A percentile compares a stretch with the other conserved stretches of the same genome.
These are phyloP conservation scores for Paracyclopina nana DNA, from an alignment of 1,140 invertebrate genomes.

Conservation along the genomic window DNA sequence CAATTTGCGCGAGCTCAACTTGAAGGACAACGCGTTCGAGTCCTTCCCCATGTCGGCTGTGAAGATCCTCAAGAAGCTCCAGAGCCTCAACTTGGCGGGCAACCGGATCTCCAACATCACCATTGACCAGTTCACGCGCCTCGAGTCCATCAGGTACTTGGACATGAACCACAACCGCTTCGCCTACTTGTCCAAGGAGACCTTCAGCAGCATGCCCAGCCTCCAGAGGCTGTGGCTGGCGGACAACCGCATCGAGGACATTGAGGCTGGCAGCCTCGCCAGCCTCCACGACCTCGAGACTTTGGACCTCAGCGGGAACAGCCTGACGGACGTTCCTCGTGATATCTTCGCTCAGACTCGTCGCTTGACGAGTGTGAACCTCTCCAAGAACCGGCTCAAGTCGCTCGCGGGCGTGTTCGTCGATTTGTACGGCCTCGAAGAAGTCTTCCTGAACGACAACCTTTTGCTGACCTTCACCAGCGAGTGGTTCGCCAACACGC, in stretches of 20 bases:
- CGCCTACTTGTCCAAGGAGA: constrained; percentile 18
- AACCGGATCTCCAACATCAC: constrained; percentile 43
- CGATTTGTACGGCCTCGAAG: constrained; percentile 47
- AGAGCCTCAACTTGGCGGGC: constrained; percentile 51
- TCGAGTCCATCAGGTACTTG: constrained; percentile 22
- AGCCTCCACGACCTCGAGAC: constrained; percentile 23
- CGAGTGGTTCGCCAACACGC: constrained; percentile 54
- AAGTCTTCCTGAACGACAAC: constrained; percentile 69
- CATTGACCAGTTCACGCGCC: constrained; percentile 19
- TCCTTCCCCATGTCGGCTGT: constrained; percentile 56
- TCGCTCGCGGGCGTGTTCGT: constrained; percentile 38
- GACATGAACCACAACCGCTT: constrained; percentile 24
- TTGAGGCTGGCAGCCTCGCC: constrained; percentile 23
- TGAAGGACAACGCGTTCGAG: constrained; percentile 49
- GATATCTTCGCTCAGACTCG: constrained; percentile 20
- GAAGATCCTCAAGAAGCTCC: constrained; percentile 46
- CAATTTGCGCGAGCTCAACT: constrained; percentile 51
- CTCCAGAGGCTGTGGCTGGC: constrained; percentile 25
- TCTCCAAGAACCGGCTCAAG: constrained; percentile 22
- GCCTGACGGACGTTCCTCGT: constrained; percentile 22
- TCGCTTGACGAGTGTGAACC: constrained; percentile 18
- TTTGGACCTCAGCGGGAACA: constrained; percentile 26
- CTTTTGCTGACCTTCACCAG: constrained; percentile 62
- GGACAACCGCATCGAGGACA: constrained; percentile 23
- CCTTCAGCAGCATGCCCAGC: constrained; percentile 24